Conservation (phyloP, 2,113 vertebrate genomes). For the Anas platyrhynchos region DNA sequence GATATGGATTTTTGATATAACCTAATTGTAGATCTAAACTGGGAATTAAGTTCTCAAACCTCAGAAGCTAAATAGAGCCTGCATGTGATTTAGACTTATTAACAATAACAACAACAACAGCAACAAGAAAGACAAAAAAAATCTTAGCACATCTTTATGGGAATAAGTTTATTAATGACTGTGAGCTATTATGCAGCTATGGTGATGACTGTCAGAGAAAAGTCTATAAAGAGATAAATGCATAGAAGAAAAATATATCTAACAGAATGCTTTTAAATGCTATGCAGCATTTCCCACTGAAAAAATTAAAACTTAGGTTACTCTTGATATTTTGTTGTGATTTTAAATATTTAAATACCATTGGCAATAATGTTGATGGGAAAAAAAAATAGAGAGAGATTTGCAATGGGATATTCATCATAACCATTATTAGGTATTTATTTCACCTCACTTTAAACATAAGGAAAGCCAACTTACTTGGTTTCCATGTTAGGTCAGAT, state of each 20-base stretch:
- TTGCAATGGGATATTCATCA: neutral
- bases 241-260: neutral
- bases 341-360: neutral
- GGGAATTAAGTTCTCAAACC: neutral
- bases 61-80: neutral
- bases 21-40: neutral
- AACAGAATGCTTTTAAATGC: neutral
- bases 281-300: neutral
- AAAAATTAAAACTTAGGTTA: neutral
- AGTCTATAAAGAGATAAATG: neutral
- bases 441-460: neutral
- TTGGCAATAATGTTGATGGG: neutral
- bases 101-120: neutral
- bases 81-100: neutral
- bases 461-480: neutral
- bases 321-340: neutral
- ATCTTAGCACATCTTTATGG: neutral
- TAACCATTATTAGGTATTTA: neutral
- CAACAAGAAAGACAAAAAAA: neutral
- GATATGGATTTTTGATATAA: neutral
- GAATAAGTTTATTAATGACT: neutral
- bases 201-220: neutral
- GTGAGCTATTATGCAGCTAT: neutral
- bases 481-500: neutral
- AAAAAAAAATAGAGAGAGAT: too few species aligned